phyloP scores from a whole-genome alignment of 2,797 vertebrate genomes.

The Myotis planiceps region DNA sequence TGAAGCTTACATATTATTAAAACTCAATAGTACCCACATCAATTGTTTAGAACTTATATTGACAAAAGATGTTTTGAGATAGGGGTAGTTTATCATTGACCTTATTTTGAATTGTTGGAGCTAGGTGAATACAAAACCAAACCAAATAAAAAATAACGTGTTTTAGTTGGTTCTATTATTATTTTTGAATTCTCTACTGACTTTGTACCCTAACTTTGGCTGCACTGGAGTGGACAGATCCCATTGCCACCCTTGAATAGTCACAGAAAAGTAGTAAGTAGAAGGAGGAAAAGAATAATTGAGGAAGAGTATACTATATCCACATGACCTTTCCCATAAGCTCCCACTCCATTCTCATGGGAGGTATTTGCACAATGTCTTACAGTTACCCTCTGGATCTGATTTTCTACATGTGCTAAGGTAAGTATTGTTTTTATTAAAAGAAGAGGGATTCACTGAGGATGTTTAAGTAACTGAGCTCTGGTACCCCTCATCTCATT shows the following conservation, averaged over 20 bases:
- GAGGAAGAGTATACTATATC: not conserved
- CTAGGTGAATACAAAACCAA: not conserved
- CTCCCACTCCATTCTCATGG: not conserved
- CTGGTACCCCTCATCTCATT: not conserved
- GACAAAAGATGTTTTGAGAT: not conserved
- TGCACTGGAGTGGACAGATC: not conserved
- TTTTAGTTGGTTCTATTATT: not conserved
- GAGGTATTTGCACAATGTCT: not conserved
- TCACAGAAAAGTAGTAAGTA: not conserved
- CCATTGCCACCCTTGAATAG: not conserved
- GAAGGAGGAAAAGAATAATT: not conserved
- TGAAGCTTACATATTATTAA: not conserved
- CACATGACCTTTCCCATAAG: rapidly evolving
- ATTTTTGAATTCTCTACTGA: not conserved
- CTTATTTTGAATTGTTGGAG: not conserved
- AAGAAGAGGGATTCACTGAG: not conserved
- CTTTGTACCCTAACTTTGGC: not conserved
- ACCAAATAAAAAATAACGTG: not conserved
- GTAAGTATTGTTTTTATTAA: not conserved
- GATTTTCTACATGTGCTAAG: not conserved
- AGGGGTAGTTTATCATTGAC: not conserved
- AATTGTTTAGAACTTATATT: not conserved
- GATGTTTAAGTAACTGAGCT: not conserved
- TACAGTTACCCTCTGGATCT: not conserved
- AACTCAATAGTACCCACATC: not conserved